phyloP scores from a whole-genome alignment of 2,113 vertebrate genomes.

The Ondatra zibethicus region DNA sequence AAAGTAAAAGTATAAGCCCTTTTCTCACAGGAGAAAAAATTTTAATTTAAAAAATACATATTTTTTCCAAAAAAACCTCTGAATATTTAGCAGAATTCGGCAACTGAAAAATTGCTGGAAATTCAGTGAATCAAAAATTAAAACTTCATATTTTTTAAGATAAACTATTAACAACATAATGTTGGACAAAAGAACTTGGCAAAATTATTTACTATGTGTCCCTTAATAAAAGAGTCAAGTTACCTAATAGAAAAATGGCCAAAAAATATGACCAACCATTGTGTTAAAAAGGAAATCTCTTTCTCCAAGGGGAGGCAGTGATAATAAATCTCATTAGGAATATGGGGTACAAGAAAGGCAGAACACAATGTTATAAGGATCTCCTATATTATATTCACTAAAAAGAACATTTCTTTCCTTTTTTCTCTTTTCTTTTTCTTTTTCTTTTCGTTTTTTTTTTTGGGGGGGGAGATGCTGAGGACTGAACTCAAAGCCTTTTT shows the following conservation, averaged over 20 bases:
- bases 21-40: not conserved
- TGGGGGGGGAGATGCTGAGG: not conserved
- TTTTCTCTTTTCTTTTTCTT: not conserved
- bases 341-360: not conserved
- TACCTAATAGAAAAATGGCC: not conserved
- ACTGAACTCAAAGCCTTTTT: not conserved
- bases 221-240: not conserved
- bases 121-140: not conserved
- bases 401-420: not conserved
- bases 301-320: not conserved
- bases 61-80: not conserved
- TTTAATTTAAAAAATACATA: not conserved
- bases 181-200: not conserved
- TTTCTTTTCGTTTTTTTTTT: not conserved
- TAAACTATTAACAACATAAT: not conserved
- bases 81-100: not conserved
- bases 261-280: not conserved
- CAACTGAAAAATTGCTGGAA: not conserved
- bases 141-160: not conserved
- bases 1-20: not conserved
- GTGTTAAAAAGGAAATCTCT: conserved; percentile 10
- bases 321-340: conserved; percentile 8
- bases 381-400: not conserved
- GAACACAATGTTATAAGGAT: not conserved
- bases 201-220: not conserved